Evolutionary conservation across 2,888 invertebrate genomes (phyloP).

Genomic region (Agelastica alni): DNA sequence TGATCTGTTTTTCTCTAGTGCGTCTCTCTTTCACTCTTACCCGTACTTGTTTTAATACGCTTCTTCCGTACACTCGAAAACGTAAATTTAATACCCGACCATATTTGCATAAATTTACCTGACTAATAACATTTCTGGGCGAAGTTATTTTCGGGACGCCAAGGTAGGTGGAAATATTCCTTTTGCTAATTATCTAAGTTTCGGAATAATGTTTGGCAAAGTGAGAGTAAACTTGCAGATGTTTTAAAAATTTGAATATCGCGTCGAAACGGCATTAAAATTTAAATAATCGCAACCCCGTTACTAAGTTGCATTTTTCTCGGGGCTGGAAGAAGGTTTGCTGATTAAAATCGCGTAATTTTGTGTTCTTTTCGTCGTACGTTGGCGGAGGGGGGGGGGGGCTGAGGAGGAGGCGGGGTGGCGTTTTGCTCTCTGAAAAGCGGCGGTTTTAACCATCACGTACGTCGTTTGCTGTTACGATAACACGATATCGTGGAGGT

Average conservation of each 20-base stretch:
- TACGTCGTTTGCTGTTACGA: constrained; percentile 13
- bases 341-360: constrained; percentile 25
- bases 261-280: constrained; percentile 35
- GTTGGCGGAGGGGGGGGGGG: not conserved
- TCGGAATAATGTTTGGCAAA: constrained; percentile 39
- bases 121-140: constrained; percentile 32
- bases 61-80: constrained; percentile 5
- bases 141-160: constrained; percentile 30
- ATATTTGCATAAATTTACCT: constrained; percentile 34
- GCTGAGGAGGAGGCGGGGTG: no score
- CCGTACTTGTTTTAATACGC: constrained; percentile 1
- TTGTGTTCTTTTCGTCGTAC: constrained; percentile 17
- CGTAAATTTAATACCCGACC: constrained; percentile 25
- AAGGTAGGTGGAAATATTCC: constrained; percentile 27
- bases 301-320: constrained; percentile 21
- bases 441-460: constrained; percentile 18
- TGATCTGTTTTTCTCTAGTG: constrained; percentile 12
- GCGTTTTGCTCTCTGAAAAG: constrained; percentile 11
- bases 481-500: constrained; percentile 21
- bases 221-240: constrained; percentile 37
- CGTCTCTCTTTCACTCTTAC: constrained; percentile 1
- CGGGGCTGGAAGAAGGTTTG: constrained; percentile 15
- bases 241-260: constrained; percentile 39
- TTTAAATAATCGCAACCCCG: constrained; percentile 33
- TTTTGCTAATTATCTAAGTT: constrained; percentile 37